Evolutionary conservation across 2,888 invertebrate genomes (phyloP), one percentile per base, ranked within the genome.

Genomic region (Drosophila melanosoma): DNA sequence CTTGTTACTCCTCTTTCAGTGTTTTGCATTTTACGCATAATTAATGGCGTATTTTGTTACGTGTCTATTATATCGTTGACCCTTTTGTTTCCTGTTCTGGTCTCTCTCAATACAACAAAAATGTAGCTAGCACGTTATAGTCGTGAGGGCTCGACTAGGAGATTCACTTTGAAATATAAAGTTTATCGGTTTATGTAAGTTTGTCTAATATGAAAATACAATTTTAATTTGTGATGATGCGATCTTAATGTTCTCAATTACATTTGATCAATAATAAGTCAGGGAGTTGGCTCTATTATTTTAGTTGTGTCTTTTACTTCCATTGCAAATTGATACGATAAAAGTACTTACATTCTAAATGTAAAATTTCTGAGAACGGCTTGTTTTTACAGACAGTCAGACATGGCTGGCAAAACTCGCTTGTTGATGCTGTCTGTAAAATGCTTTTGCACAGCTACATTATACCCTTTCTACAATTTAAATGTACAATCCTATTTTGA

Each of bases 21-120:
- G 57, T 48, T 66, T 69, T 56, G 51, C 45, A 42, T 65, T 63
- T 76, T 57, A 69, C 63, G 76, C 79, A 76, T 75, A 86, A 88
- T 86, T 86, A 86, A 86, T 86, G 84, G 51, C 64, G 52, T 69
- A 63, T 57, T 57, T 60, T 32, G 29, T 48, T 59, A 26, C 15
- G 36, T 60, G 60, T 36, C 48, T 36, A 17, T 7, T 29, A 38
- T 42, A 58, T 33, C 35, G 20, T 48, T 59, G 58, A 62, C 52
- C 61, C 53, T 62, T 69, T 69, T 26, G 36, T 23, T 17, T 8
- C 10, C 10, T n/a, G 7, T 12, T 53, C 17, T 20, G 15, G 59
- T 8, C 36, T 33, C 33, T 29, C 7, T 12, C 1, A 11, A 15
- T 5, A 17, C 8, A 23, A 8, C 4, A 23, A 45, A 23, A 45